Conservation (phyloP, 1,140 invertebrate genomes). For the Philopotamus ludificatus region DNA sequence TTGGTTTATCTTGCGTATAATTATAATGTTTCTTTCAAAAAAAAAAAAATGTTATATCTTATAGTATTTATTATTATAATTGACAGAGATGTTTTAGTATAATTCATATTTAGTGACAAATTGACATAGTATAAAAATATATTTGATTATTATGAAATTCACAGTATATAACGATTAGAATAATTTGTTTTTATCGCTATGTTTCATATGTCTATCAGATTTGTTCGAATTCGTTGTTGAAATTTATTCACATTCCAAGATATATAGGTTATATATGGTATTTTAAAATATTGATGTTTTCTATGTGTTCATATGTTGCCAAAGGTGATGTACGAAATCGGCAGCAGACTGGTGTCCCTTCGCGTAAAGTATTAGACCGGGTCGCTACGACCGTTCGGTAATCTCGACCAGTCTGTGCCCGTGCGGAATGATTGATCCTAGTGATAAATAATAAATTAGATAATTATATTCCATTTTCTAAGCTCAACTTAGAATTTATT, state of each 20-base stretch:
- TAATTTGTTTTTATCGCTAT: too few relatives aligned
- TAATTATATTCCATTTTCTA: slow-evolving; percentile 34
- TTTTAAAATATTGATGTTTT: slow-evolving; percentile 28
- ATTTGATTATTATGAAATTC: slow-evolving; percentile 11
- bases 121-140: slow-evolving; percentile 16
- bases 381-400: not conserved
- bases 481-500: slow-evolving; percentile 38
- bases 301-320: slow-evolving; percentile 40
- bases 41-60: too few relatives aligned
- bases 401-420: too few relatives aligned
- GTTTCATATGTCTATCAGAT: too few relatives aligned
- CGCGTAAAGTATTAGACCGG: not conserved
- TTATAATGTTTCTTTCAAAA: too few relatives aligned
- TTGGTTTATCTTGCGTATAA: too few relatives aligned
- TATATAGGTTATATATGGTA: slow-evolving; percentile 3
- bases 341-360: slow-evolving; percentile 9
- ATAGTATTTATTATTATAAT: not conserved
- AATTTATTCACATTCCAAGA: slow-evolving; percentile 12
- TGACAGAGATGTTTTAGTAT: slow-evolving; percentile 9
- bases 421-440: not conserved
- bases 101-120: slow-evolving; percentile 20
- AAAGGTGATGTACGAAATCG: slow-evolving; percentile 39
- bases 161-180: too few relatives aligned
- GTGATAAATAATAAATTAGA: slow-evolving; percentile 11
- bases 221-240: too few relatives aligned